Evolutionary conservation across 2,888 invertebrate species (phyloP), one percentile per base, ranked within the genome.

Genomic region (Acronicta alni): DNA sequence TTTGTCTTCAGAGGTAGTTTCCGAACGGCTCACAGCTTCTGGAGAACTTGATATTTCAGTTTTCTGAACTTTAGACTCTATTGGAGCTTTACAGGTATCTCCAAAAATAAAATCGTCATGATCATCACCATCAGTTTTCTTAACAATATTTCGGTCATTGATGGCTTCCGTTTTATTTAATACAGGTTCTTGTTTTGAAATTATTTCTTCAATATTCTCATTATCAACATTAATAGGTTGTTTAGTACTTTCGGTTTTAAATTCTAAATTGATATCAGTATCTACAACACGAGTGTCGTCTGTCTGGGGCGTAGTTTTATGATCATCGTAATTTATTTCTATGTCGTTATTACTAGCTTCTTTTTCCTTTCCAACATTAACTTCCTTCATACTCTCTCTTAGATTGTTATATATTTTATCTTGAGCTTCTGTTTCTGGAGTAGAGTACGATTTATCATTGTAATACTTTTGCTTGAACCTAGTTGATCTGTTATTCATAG

Each of bases 391-490:
- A 39, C 55, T 55, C 3, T 77, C 69, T 42, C 41, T 42, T 23
- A 88, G 60, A 59, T 51, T 83, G 41, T 76, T 83, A 3, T 85
- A 43, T 66, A 88, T 85, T 74, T 76, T 88, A n/a, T 90, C 86
- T 61, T 86, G 83, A 18, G 81, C 82, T 69, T 88, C 86, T 23
- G 84, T 80, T 67, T 92, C 92, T n/a, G 89, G 78, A 35, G 91
- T 89, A 0, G 82, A 83, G 66, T 81, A 88, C 35, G 83, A 81
- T 63, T 89, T 89, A 67, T 90, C 89, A 76, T 89, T 89, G 30
- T 80, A 90, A 79, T 92, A 93, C 72, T 91, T 93, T 67, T 89
- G 84, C 83, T 90, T 93, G 67, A 84, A 92, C 67, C 87, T 92
- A 3, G 80, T 85, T 4, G 93, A 85, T 70, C 90, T 88, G 43